Evolutionary conservation across 1,140 invertebrate species (phyloP).

Genomic region (Megathymus violae): DNA sequence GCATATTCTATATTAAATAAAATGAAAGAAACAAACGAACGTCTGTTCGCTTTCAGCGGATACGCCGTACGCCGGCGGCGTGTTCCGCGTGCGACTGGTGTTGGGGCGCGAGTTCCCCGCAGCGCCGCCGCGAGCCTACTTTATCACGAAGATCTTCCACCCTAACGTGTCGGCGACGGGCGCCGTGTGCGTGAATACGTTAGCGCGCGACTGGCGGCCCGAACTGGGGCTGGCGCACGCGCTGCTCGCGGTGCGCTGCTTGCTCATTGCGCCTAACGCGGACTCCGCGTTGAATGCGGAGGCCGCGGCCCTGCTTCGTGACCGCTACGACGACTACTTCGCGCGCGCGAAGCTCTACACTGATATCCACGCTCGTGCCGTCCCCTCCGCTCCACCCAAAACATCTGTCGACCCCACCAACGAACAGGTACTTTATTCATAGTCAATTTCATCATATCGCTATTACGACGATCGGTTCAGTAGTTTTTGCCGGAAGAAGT

Average conservation of each 20-base stretch:
- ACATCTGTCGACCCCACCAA: neutral
- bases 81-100: constrained; percentile 95
- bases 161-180: constrained; percentile 96
- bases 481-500: no score
- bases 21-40: no score
- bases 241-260: constrained; percentile 88
- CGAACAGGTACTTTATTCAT: constrained; percentile 1
- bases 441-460: no score
- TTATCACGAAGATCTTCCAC: constrained; percentile 98
- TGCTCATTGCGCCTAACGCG: constrained; percentile 75
- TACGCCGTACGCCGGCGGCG: constrained; percentile 93
- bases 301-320: constrained; percentile 67
- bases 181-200: constrained; percentile 98
- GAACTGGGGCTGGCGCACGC: constrained; percentile 98
- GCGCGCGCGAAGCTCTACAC: constrained; percentile 72
- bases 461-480: no score
- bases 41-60: constrained; percentile 84
- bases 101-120: constrained; percentile 97
- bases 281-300: constrained; percentile 76
- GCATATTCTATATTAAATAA: no score
- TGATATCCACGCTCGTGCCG: constrained; percentile 66
- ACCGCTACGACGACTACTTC: constrained; percentile 72
- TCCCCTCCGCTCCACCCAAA: constrained; percentile 2
- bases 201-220: constrained; percentile 98
- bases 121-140: constrained; percentile 96